Conservation (phyloP, 2,888 invertebrate species). For the Xylocampa areola region DNA sequence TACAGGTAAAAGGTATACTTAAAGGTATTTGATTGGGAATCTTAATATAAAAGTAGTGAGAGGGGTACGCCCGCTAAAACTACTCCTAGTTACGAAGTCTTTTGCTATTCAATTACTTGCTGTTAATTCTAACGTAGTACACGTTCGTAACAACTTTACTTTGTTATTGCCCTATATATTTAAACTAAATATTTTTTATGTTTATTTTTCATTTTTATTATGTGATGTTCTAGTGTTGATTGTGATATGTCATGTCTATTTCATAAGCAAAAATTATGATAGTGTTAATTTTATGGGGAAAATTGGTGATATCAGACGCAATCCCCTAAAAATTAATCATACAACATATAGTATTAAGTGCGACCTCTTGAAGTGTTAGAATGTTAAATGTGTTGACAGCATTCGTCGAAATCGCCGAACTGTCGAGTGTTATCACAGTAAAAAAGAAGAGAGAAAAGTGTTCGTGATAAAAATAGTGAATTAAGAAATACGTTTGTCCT, state of each 20-base stretch:
- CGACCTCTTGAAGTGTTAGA: slow-evolving; percentile 48
- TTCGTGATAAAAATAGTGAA: slow-evolving; percentile 31
- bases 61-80: too few relatives aligned
- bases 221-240: background rate
- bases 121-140: too few relatives aligned
- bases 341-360: slow-evolving; percentile 26
- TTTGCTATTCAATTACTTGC: too few relatives aligned
- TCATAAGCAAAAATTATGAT: slow-evolving; percentile 12
- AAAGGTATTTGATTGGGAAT: too few relatives aligned
- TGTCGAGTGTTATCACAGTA: slow-evolving; percentile 65
- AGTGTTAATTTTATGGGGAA: slow-evolving; percentile 9
- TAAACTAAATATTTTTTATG: too few relatives aligned
- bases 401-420: slow-evolving; percentile 43
- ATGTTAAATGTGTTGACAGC: slow-evolving; percentile 60
- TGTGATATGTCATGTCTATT: slow-evolving; percentile 2
- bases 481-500: slow-evolving; percentile 16
- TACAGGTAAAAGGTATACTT: too few relatives aligned
- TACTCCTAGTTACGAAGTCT: too few relatives aligned
- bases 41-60: too few relatives aligned
- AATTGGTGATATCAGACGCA: slow-evolving; percentile 50
- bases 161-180: too few relatives aligned
- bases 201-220: background rate
- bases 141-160: too few relatives aligned
- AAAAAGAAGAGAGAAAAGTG: slow-evolving; percentile 41
- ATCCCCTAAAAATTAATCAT: slow-evolving; percentile 28